A percentile compares a stretch with the other conserved stretches of the same genome.
Conservation (phyloP, 1,140 invertebrate genomes). For the Portunus trituberculatus region DNA sequence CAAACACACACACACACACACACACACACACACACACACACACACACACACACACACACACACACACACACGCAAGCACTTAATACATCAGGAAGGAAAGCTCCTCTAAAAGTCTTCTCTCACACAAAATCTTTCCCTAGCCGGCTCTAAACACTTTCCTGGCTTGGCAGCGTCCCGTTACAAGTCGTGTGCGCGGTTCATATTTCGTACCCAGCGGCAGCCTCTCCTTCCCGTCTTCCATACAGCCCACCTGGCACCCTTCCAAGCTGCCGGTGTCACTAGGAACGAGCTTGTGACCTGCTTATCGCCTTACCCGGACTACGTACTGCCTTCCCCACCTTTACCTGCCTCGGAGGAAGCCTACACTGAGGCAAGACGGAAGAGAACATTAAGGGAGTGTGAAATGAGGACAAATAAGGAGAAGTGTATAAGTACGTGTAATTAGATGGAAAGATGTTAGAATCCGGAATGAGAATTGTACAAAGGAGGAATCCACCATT, state of each 20-base stretch:
- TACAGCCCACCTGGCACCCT: not conserved
- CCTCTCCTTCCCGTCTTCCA: slow-evolving; percentile 18
- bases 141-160: not conserved
- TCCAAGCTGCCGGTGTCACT: slow-evolving; percentile 7
- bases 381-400: not conserved
- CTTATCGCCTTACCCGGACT: not conserved
- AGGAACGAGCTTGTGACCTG: not conserved
- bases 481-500: not conserved
- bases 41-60: slow-evolving; percentile 20
- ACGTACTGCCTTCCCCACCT: not conserved
- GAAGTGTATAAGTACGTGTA: not conserved
- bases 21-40: not conserved
- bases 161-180: not conserved
- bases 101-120: not conserved
- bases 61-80: not conserved
- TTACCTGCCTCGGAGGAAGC: not conserved
- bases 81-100: not conserved
- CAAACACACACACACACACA: not conserved
- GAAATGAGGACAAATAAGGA: not conserved
- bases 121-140: not conserved
- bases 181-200: not conserved
- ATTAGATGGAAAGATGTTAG: too few species aligned
- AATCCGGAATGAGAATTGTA: not conserved
- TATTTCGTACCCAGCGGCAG: slow-evolving; percentile 18
- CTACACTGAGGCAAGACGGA: not conserved